A percentile compares a stretch with the other conserved stretches of the same genome.
Evolutionary conservation across 2,113 vertebrate species (phyloP).

Genomic region (Hippocampus abdominalis): DNA sequence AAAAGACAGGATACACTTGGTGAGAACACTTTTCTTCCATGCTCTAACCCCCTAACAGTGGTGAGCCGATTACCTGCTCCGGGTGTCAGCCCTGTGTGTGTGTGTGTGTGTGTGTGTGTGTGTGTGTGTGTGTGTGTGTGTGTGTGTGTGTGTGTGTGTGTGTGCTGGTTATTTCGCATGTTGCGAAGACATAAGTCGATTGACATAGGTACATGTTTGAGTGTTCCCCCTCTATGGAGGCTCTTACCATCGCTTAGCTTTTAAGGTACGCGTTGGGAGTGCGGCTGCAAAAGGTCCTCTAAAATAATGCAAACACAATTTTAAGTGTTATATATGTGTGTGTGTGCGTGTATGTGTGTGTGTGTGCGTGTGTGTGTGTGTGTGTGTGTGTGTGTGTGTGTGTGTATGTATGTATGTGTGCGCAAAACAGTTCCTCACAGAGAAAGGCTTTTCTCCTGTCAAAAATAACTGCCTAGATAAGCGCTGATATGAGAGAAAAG

Average conservation of each 20-base stretch:
- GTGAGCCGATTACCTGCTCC: slow-evolving; percentile 70
- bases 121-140: not conserved
- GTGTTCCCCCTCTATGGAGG: not conserved
- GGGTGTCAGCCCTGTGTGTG: slow-evolving; percentile 32
- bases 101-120: not conserved
- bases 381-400: slow-evolving; percentile 23
- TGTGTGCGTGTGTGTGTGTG: not conserved
- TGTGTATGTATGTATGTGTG: slow-evolving; percentile 13
- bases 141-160: not conserved
- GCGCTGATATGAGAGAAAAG: slow-evolving; percentile 64
- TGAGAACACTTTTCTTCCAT: slow-evolving; percentile 49
- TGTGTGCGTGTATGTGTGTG: no score
- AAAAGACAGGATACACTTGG: slow-evolving; percentile 42
- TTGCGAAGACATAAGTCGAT: not conserved
- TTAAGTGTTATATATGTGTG: not conserved
- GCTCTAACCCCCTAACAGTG: slow-evolving; percentile 43
- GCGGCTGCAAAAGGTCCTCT: not conserved
- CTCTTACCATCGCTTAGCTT: not conserved
- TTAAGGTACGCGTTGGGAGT: not conserved
- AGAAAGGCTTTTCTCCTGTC: slow-evolving; percentile 67
- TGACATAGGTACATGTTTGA: slow-evolving; percentile 2
- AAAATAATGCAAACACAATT: slow-evolving; percentile 1
- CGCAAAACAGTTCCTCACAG: slow-evolving; percentile 41
- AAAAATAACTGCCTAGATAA: slow-evolving; percentile 62
- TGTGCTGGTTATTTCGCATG: not conserved